Evolutionary conservation across 2,113 vertebrate species (phyloP).

Genomic region (Eclectus roratus): DNA sequence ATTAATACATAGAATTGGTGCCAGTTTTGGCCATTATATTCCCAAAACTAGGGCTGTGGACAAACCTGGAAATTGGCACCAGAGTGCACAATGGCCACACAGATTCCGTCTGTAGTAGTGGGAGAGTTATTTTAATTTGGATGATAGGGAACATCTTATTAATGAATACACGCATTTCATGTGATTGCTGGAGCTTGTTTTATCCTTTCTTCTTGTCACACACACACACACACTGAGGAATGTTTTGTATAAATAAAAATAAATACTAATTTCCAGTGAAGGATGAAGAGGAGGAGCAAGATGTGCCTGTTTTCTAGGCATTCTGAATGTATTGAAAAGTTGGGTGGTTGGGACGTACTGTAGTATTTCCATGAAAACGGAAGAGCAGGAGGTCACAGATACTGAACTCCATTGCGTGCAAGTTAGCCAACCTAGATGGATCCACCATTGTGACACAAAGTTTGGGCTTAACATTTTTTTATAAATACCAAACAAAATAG

Average conservation of each 20-base stretch:
- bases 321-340: not conserved
- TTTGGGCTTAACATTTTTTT: not conserved
- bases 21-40: accelerated
- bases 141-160: not conserved
- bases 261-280: not conserved
- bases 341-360: not conserved
- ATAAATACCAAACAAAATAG: not conserved
- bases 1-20: not conserved
- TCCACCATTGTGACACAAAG: not conserved
- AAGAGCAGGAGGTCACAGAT: not conserved
- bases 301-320: not conserved
- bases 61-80: not conserved
- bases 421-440: not conserved
- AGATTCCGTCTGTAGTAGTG: not conserved
- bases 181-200: not conserved
- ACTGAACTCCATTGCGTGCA: not conserved
- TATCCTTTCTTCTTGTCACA: not conserved
- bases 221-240: not conserved
- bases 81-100: accelerated
- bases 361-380: not conserved
- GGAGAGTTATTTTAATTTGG: not conserved
- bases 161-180: not conserved
- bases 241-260: not conserved
- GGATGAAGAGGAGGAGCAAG: not conserved
- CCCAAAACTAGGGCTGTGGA: not conserved